Evolutionary conservation across 2,888 invertebrate species (phyloP).

Genomic region (Heteromyza rotundicornis): DNA sequence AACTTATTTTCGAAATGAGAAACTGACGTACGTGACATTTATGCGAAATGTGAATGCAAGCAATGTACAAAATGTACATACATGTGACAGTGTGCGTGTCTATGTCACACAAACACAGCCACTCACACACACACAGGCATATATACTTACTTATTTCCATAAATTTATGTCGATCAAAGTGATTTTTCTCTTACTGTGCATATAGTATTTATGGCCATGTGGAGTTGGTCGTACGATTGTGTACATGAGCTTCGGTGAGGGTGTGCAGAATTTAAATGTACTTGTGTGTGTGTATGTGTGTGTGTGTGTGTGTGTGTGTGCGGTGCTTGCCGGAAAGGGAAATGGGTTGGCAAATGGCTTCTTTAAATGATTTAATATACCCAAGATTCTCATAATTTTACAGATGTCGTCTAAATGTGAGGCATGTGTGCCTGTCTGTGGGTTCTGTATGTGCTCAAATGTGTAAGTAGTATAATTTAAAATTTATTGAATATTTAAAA

Average conservation of each 20-base stretch:
- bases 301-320: not conserved
- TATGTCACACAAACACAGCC: not conserved
- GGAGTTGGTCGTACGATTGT: not conserved
- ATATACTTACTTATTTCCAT: not conserved
- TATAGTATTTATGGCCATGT: not conserved
- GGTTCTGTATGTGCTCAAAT: too few species aligned
- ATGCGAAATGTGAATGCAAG: constrained; percentile 47
- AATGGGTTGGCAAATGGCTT: constrained; percentile 5
- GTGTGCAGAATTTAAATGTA: too few species aligned
- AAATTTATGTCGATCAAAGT: constrained; percentile 47
- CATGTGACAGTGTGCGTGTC: not conserved
- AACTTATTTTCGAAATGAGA: constrained; percentile 48
- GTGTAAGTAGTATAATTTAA: too few species aligned
- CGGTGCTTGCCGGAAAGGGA: not conserved
- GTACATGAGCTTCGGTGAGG: not conserved
- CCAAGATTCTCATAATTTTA: constrained; percentile 14
- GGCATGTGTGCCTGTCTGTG: not conserved
- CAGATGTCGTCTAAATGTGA: constrained; percentile 5
- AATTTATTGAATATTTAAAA: too few species aligned
- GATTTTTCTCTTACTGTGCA: constrained; percentile 42
- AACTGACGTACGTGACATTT: constrained; percentile 61
- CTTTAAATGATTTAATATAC: constrained; percentile 21
- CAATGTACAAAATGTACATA: not conserved
- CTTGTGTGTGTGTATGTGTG: not conserved
- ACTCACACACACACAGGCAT: not conserved